phyloP scores from a whole-genome alignment of 53 echinoderm and acorn worm species.

The Holothuria scabra region DNA sequence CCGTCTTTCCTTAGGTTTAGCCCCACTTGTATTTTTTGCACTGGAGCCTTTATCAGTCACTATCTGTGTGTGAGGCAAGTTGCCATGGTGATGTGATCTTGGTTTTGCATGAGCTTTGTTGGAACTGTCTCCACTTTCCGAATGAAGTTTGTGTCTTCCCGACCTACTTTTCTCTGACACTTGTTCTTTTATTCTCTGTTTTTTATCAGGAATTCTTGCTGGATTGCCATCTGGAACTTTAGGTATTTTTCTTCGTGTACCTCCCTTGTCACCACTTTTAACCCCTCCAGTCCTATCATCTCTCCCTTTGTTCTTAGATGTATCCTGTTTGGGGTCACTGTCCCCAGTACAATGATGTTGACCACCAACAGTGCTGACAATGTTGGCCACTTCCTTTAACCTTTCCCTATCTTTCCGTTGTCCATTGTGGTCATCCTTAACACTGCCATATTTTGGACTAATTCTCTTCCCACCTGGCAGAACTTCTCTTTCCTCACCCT shows the following conservation, averaged over 20 bases:
- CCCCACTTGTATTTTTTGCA: background rate
- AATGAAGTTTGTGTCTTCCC: no score
- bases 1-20: constrained; percentile 1
- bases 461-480: background rate
- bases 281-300: background rate
- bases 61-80: no score
- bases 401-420: background rate
- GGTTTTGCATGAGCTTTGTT: no score
- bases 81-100: no score
- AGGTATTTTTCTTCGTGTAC: background rate
- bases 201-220: background rate
- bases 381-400: no score
- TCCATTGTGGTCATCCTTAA: background rate
- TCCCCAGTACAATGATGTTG: no score
- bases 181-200: constrained; percentile 26
- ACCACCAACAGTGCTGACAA: no score
- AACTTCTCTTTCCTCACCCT: background rate
- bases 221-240: background rate
- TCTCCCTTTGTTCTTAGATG: background rate
- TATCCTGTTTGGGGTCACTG: no score
- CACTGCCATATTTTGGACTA: background rate
- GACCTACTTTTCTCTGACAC: background rate
- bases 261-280: background rate
- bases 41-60: background rate
- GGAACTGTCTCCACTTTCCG: no score